Evolutionary conservation across 2,113 vertebrate genomes (phyloP).

Genomic region (Ctenodactylus gundi): DNA sequence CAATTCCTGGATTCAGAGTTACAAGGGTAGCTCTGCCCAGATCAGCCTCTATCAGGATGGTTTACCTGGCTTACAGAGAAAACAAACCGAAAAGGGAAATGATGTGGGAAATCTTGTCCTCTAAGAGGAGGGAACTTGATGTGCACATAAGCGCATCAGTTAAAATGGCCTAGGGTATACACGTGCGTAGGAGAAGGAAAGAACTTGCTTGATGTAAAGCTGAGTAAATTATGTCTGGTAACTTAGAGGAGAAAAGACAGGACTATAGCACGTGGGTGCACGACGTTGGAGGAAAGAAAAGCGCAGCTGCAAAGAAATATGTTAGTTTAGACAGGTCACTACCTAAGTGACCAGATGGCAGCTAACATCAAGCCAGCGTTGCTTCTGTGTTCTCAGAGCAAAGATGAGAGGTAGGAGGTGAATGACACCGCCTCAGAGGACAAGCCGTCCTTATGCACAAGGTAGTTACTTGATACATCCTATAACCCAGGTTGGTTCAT

Average conservation of each 20-base stretch:
- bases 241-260: background rate
- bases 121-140: background rate
- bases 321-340: conserved; percentile 44
- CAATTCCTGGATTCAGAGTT: conserved; percentile 1
- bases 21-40: background rate
- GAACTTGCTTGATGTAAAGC: background rate
- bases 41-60: background rate
- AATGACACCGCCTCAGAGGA: conserved; percentile 24
- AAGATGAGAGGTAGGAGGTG: background rate
- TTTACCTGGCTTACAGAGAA: background rate
- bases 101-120: background rate
- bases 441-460: background rate
- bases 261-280: background rate
- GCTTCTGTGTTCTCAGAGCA: conserved; percentile 16
- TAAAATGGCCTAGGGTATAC: background rate
- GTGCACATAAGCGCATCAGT: background rate
- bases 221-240: background rate
- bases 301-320: conserved; percentile 50
- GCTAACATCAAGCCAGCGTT: background rate
- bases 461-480: background rate
- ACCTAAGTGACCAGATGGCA: conserved; percentile 52
- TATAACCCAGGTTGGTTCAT: conserved; percentile 14
- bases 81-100: background rate
- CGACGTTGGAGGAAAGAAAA: background rate
- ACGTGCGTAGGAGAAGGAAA: background rate